Evolutionary conservation across 2,797 vertebrate species (phyloP), one percentile per base, ranked within the genome.

Genomic region (Xenentodon cancila): DNA sequence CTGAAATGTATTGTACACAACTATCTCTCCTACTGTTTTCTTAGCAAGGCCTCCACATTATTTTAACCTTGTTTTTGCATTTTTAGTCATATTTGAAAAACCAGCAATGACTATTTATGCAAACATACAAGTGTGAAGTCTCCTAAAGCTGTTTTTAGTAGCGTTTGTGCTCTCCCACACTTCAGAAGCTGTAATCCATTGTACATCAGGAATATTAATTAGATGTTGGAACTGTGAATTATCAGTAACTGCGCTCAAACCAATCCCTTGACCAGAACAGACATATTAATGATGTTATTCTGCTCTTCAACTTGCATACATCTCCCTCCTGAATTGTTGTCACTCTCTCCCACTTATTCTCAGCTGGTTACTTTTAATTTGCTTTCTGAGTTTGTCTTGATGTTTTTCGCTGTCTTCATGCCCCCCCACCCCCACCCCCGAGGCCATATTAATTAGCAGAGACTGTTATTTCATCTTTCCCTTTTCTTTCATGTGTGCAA

Each of bases 241-340:
- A 77, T 58, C 21, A 73, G 69, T 59, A 40, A 47, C 58, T 2
- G 7, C 56, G 58, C 59, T 66, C 25, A 1, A 34, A 42, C 57
- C 77, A 45, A 40, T 83, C 68, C 60, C 57, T 81, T 58, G 83
- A 53, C 34, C 56, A 60, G 48, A 30, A 69, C 42, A 55, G 45
- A 69, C 16, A 30, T 50, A 52, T 72, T 64, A 72, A 77, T 78
- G 67, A 81, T 71, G 66, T 56, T 70, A 70, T 50, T 48, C 40
- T 7, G 3, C 54, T 61, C 51, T 68, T 68, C 17, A 49, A 44
- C 51, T 56, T 59, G 66, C 32, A 64, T 71, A 50, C 64, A 40
- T 59, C 66, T 59, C 47, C 25, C 25, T 71, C 13, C 34, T 56
- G 44, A 48, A 56, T 60, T 45, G n/a, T n/a, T n/a, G 47, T 46